These are phyloP conservation scores for Falco novaeseelandiae DNA, from an alignment of 2,797 vertebrate species.

Conservation along the genomic window DNA sequence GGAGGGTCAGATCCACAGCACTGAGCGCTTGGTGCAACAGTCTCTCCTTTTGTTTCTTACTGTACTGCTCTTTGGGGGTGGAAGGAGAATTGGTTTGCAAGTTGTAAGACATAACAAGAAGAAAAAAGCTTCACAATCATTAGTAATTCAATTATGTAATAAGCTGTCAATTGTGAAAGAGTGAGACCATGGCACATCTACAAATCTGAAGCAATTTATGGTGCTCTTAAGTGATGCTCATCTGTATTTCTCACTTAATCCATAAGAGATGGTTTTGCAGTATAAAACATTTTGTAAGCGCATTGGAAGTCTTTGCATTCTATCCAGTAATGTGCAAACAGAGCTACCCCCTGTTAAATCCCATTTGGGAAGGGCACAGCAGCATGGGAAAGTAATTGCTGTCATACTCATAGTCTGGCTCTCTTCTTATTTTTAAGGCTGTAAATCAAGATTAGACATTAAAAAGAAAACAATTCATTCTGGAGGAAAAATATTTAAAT, in stretches of 20 bases:
- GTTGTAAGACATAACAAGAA: background rate
- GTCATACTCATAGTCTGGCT: background rate
- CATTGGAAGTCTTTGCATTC: background rate
- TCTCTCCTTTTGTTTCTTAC: background rate
- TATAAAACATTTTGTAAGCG: background rate
- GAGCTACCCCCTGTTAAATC: background rate
- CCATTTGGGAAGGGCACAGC: background rate
- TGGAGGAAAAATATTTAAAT: background rate
- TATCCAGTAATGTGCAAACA: background rate
- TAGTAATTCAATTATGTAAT: background rate
- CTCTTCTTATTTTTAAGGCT: background rate
- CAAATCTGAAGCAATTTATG: background rate
- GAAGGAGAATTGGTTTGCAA: background rate
- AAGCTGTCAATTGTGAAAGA: background rate
- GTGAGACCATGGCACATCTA: fast-evolving
- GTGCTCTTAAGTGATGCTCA: background rate
- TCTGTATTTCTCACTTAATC: background rate
- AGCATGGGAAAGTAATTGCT: background rate
- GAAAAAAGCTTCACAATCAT: background rate
- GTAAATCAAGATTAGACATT: background rate
- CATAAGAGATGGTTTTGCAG: background rate
- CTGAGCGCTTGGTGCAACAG: background rate
- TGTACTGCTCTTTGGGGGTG: background rate
- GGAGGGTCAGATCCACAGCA: fast-evolving
- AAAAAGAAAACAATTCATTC: background rate